Evolutionary conservation across 2,113 vertebrate genomes (phyloP).

Genomic region (Cavia aperea): DNA sequence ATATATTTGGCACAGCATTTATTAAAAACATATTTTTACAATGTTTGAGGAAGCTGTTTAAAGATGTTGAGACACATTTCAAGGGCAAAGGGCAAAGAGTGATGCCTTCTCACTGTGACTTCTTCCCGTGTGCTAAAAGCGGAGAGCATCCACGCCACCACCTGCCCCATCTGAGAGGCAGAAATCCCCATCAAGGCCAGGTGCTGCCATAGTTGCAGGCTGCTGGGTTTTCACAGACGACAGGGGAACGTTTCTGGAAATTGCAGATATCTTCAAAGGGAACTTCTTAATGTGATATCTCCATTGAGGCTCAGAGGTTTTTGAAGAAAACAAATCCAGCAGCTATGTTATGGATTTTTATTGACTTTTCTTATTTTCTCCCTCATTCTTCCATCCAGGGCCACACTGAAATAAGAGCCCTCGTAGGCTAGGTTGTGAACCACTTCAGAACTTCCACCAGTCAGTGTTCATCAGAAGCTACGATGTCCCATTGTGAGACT

Average conservation of each 20-base stretch:
- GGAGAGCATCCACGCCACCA: background rate
- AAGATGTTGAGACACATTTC: background rate
- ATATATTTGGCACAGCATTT: background rate
- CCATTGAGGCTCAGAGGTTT: background rate
- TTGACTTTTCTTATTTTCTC: background rate
- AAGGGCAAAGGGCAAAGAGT: background rate
- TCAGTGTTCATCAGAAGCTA: background rate
- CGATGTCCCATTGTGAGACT: background rate
- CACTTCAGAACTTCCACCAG: background rate
- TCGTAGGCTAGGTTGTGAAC: background rate
- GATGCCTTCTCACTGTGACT: background rate
- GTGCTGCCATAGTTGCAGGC: background rate
- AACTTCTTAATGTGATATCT: background rate
- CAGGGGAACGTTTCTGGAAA: background rate
- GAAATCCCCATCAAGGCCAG: background rate
- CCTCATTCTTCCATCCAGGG: background rate
- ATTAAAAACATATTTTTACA: background rate
- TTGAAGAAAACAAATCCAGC: background rate
- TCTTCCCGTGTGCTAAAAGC: background rate
- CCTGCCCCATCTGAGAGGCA: background rate
- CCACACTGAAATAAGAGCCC: background rate
- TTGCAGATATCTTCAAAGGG: background rate
- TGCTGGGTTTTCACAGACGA: background rate
- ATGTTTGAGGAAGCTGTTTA: background rate
- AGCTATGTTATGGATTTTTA: background rate